phyloP scores from a whole-genome alignment of 2,888 invertebrate species.

The Cosmopolites sordidus region DNA sequence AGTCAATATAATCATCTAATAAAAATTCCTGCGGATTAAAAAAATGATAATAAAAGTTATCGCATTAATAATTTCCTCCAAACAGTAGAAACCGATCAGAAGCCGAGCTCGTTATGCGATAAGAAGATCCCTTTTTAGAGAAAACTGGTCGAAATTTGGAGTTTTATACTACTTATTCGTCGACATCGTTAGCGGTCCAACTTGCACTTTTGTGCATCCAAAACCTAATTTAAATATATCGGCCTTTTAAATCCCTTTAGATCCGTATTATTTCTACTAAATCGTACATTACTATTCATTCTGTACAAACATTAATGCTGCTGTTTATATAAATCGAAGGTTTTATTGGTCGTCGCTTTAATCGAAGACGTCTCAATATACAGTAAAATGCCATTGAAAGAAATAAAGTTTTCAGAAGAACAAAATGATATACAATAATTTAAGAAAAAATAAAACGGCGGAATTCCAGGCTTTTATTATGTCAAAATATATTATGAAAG shows the following conservation, averaged over 20 bases:
- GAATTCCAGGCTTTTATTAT: conserved; percentile 17
- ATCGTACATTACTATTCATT: conserved; percentile 22
- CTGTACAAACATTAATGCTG: conserved; percentile 12
- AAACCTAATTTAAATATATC: conserved; percentile 15
- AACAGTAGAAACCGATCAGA: no score
- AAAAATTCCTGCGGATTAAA: no score
- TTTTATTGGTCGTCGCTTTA: conserved; percentile 19
- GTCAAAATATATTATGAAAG: conserved; percentile 3
- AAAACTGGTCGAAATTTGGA: conserved; percentile 1
- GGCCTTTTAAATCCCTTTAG: conserved; percentile 8
- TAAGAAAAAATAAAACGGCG: conserved; percentile 18
- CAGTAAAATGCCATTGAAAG: conserved; percentile 14
- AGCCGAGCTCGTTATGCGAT: background rate
- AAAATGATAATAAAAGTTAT: no score
- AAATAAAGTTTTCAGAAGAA: conserved; percentile 16
- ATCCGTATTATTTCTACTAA: conserved; percentile 12
- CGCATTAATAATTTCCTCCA: no score
- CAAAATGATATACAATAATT: conserved; percentile 19
- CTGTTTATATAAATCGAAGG: conserved; percentile 15
- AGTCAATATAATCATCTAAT: no score
- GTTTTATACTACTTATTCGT: conserved; percentile 3
- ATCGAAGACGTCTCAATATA: conserved; percentile 19
- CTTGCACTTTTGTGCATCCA: conserved; percentile 11
- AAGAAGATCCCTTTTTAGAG: conserved; percentile 6
- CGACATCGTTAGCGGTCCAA: conserved; percentile 6